phyloP scores from a whole-genome alignment of 2,113 vertebrate species.

The Tretioscincus oriximinensis region DNA sequence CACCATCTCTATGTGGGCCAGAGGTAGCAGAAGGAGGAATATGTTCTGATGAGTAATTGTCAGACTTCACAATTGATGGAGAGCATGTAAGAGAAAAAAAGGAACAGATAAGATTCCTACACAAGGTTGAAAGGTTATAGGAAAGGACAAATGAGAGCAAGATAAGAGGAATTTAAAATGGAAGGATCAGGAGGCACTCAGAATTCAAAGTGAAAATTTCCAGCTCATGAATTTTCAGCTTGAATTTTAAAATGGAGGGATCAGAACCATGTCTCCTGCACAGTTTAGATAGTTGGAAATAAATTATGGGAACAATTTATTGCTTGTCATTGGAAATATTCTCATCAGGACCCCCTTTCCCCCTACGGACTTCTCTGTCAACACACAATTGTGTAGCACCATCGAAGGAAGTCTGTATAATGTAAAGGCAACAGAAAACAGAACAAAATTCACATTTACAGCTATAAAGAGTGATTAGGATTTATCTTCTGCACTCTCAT shows the following conservation, averaged over 20 bases:
- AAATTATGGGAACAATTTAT: not conserved
- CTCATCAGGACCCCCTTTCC: not conserved
- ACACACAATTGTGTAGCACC: not conserved
- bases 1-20: constrained; percentile 70
- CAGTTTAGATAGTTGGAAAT: not conserved
- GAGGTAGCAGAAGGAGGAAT: not conserved
- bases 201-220: not conserved
- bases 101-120: not conserved
- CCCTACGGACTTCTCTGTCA: not conserved
- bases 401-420: not conserved
- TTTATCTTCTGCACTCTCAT: not conserved
- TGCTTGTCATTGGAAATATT: not conserved
- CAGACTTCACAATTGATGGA: not conserved
- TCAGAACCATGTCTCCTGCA: not conserved
- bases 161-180: not conserved
- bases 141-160: not conserved
- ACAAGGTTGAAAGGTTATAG: not conserved
- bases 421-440: not conserved
- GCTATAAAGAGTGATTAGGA: not conserved
- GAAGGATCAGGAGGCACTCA: not conserved
- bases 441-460: not conserved
- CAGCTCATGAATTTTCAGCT: not conserved
- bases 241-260: not conserved
- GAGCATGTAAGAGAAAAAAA: not conserved
- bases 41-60: not conserved